Base-by-base conservation (phyloP, 2,797 vertebrate species). In the Triplophysa yarkandensis region DNA sequence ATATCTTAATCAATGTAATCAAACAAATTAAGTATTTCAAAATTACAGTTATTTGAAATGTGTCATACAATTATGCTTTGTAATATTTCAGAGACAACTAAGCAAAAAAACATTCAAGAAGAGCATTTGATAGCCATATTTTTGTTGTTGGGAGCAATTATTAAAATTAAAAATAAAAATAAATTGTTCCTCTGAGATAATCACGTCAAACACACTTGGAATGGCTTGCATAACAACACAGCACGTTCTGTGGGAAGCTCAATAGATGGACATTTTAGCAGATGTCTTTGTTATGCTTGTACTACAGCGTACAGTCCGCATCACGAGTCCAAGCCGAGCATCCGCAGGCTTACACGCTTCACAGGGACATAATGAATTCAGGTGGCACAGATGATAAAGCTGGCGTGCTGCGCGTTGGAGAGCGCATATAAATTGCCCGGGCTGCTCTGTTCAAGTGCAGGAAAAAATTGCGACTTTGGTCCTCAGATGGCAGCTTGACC, bases 401-500 rank as follows among this genome's bases (percentile, higher is more conserved):
- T 25, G 4, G 3, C 58, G 54, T 58, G 54, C 68, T 23, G 25
- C 69, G 61, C 58, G 48, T 77, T 71, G 64, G 41, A 65, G 55
- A 23, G 46, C 4, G 36, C 36, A 84, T 85, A 89, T 87, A 86
- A 90, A 89, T 80, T 58, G 74, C 71, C 68, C 46, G 28, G 81
- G 39, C 44, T 41, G 71, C 77, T 81, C 55, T 74, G 52, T 83
- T 84, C 43, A 62, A 79, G 77, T 61, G 75, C 62, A 64, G 39
- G 77, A 78, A 84, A 71, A 78, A 85, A 88, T 86, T 79, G 83
- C 60, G 64, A 61, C 74, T 82, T 65, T 76, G 83, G 85, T 82
- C 86, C 87, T 84, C 68, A 52, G 84, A 88, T 87, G 78, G 54
- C 64, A 78, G 72, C 62, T 69, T 91, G 86, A 91, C 87, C 87